Percentiles rank a stretch among this genome's conserved stretches.
Conservation (phyloP, 1,140 invertebrate genomes). For the Steinernema feltiae region DNA sequence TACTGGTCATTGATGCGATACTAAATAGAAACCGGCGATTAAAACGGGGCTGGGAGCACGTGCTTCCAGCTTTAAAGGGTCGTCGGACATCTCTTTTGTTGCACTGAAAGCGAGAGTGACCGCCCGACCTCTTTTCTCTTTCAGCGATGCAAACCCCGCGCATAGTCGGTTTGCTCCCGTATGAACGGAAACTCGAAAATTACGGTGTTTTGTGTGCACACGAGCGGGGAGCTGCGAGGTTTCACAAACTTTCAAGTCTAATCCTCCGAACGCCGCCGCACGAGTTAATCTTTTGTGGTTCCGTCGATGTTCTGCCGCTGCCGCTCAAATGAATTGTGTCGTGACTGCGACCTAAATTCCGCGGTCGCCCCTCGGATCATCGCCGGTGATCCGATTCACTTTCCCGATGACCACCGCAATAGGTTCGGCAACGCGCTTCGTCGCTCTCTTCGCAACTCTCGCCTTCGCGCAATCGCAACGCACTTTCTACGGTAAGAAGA, state of each 20-base stretch:
- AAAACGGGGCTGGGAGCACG: neutral
- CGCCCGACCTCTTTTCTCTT: neutral
- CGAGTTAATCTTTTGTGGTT: slow-evolving; percentile 3
- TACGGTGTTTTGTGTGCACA: neutral
- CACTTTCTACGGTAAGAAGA: neutral
- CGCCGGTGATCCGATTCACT: slow-evolving; percentile 1
- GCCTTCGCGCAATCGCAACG: neutral
- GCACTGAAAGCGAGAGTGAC: neutral
- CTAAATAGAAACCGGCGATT: neutral
- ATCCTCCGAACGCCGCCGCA: neutral
- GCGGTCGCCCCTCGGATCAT: neutral
- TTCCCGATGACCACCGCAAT: neutral
- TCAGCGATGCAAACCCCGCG: neutral
- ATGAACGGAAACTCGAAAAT: neutral
- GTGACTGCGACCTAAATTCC: slow-evolving; percentile 3
- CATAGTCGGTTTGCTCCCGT: neutral
- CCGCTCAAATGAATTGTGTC: neutral
- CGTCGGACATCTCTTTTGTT: slow-evolving; percentile 7
- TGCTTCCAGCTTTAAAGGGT: neutral
- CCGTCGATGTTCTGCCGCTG: neutral
- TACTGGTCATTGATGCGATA: neutral
- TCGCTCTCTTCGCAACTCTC: neutral
- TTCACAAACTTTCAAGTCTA: neutral
- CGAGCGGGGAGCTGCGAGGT: neutral
- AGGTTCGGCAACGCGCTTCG: neutral